These are phyloP conservation scores for Agonopterix alstromeriana DNA, from an alignment of 2,888 invertebrate species.

Conservation along the genomic window DNA sequence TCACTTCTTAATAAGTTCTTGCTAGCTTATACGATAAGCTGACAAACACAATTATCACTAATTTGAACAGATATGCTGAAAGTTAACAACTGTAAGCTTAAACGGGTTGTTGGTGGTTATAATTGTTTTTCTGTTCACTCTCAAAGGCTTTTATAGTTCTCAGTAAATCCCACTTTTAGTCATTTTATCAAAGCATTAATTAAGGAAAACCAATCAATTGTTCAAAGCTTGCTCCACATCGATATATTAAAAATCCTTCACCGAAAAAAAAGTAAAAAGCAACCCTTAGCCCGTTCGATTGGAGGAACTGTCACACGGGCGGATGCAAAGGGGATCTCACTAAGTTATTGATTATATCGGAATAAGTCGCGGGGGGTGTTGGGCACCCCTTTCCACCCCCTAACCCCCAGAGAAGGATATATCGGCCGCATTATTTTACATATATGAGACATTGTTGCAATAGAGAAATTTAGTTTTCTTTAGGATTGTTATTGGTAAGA, in stretches of 20 bases:
- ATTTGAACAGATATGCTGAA: no score
- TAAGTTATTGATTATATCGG: conserved; percentile 78
- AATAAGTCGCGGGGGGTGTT: conserved; percentile 68
- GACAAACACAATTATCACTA: no score
- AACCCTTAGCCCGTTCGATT: conserved; percentile 60
- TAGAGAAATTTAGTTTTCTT: conserved; percentile 33
- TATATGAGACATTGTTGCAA: conserved; percentile 73
- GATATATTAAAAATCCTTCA: conserved; percentile 9
- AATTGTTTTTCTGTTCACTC: no score
- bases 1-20: no score
- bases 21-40: no score
- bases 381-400: conserved; percentile 41
- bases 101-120: no score
- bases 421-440: conserved; percentile 76
- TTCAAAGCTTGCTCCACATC: no score
- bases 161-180: no score
- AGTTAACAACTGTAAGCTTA: no score
- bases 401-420: conserved; percentile 51
- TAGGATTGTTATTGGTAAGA: background rate
- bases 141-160: no score
- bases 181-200: no score
- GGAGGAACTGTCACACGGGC: conserved; percentile 71
- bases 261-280: conserved; percentile 27
- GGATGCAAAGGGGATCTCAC: conserved; percentile 77
- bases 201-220: conserved; percentile 20